Conservation (phyloP, 2,888 invertebrate genomes). For the Hemaris fuciformis region DNA sequence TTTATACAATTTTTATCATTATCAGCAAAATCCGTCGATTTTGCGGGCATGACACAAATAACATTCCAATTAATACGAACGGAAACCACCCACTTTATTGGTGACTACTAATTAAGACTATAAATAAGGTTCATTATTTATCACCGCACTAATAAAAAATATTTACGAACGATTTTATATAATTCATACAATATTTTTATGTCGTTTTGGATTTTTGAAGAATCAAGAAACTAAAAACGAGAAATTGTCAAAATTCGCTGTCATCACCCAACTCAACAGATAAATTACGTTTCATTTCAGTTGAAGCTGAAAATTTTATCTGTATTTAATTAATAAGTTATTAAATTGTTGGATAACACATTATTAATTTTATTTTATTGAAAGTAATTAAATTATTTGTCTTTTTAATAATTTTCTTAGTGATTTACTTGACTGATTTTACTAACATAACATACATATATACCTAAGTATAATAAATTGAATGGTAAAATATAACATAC, state of each 20-base stretch:
- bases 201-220: slow-evolving; percentile 38
- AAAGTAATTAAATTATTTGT: background rate
- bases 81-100: slow-evolving; percentile 71
- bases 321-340: background rate
- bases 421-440: background rate
- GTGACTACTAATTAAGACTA: slow-evolving; percentile 11
- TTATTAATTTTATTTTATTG: background rate
- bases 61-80: slow-evolving; percentile 46
- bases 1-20: slow-evolving; percentile 60
- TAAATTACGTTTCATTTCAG: slow-evolving; percentile 36
- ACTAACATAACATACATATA: too few relatives aligned
- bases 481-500: too few relatives aligned
- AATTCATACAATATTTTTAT: slow-evolving; percentile 28
- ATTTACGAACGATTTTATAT: slow-evolving; percentile 2
- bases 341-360: too few relatives aligned
- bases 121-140: background rate
- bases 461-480: too few relatives aligned
- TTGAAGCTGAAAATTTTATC: background rate
- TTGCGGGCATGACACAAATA: slow-evolving; percentile 71
- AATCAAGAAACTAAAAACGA: slow-evolving; percentile 48
- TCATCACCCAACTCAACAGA: slow-evolving; percentile 64
- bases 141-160: background rate
- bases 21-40: slow-evolving; percentile 59
- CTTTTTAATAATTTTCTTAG: background rate
- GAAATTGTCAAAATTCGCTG: slow-evolving; percentile 60